Base-by-base conservation (phyloP, 2,888 invertebrate genomes). In the Camponotus fellah region DNA sequence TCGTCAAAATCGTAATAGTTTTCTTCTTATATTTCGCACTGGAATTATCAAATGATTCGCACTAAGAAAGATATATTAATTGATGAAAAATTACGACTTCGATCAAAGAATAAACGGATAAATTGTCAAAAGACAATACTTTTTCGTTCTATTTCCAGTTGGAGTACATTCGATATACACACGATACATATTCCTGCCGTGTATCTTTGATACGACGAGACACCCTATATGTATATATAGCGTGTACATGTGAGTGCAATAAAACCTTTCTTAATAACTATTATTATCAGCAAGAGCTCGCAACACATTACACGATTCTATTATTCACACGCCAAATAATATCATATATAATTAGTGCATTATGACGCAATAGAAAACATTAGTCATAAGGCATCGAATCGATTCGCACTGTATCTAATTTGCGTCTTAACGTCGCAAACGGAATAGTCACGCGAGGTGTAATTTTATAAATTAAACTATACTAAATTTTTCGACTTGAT, bases 271-370 rank as follows among this genome's bases (percentile, higher is more conserved):
- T 88, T 86, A 86, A 79, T 82, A 82, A 83, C 84, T 89, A 88
- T 40, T 87, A 86, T 89, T 87, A 88, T 87, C 84, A 89, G 85
- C 85, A 82, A 79, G 84, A 87, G 86, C 77, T 89, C 86, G 86
- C 84, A 83, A 90, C 87, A 89, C 86, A 90, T 91, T 92, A 91
- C 89, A 91, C 88, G 83, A 86, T 85, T 72, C 88, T 92, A 91
- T 84, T 91, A 89, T 92, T 89, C 89, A 91, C 91, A 92, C 87
- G 82, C 69, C 84, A 89, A 82, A 88, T 91, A 89, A 91, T 86
- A 89, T 34, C 84, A 89, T 77, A 85, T 81, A 88, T 82, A 53
- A 83, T 89, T 74, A 79, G 85, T 84, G 90, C 88, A 85, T 88
- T 87, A 89, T 91, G 90, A 91, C 88, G 75, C 64, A 84, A 91